A percentile compares a stretch with the other conserved stretches of the same genome.
These are phyloP conservation scores for Aphelenchoides avenae DNA, from an alignment of 1,140 invertebrate species.

Conservation along the genomic window DNA sequence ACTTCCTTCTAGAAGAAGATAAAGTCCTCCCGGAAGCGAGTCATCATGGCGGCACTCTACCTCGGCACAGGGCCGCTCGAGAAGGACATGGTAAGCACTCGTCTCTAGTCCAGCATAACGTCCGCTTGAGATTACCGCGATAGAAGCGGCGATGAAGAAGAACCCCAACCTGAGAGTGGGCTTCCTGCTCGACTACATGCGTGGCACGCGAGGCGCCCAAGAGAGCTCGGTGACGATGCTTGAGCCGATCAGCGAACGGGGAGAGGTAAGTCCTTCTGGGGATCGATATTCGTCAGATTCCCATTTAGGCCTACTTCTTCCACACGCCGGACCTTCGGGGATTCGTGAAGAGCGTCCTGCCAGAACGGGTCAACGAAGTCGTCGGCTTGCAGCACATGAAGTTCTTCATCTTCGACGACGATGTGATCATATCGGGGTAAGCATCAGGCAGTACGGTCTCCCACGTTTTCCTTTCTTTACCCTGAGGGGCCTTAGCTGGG, in stretches of 20 bases:
- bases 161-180: constrained; percentile 69
- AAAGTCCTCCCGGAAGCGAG: constrained; percentile 70
- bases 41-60: constrained; percentile 85
- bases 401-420: constrained; percentile 89
- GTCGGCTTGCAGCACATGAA: constrained; percentile 96
- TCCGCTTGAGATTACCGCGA: too few species aligned
- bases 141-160: constrained; percentile 49
- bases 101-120: too few species aligned
- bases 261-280: too few species aligned
- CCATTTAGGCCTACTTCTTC: constrained; percentile 66
- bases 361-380: constrained; percentile 73
- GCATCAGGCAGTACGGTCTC: too few species aligned
- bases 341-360: constrained; percentile 71
- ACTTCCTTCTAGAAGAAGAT: constrained; percentile 68
- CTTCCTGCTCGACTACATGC: constrained; percentile 80
- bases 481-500: too few species aligned
- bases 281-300: too few species aligned
- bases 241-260: constrained; percentile 64
- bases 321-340: constrained; percentile 87
- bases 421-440: constrained; percentile 87
- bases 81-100: constrained; percentile 69
- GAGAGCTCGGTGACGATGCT: constrained; percentile 74
- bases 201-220: constrained; percentile 75
- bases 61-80: constrained; percentile 83
- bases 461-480: too few species aligned